Evolutionary conservation across 2,888 invertebrate species (phyloP).

Genomic region (Cheilosia variabilis): DNA sequence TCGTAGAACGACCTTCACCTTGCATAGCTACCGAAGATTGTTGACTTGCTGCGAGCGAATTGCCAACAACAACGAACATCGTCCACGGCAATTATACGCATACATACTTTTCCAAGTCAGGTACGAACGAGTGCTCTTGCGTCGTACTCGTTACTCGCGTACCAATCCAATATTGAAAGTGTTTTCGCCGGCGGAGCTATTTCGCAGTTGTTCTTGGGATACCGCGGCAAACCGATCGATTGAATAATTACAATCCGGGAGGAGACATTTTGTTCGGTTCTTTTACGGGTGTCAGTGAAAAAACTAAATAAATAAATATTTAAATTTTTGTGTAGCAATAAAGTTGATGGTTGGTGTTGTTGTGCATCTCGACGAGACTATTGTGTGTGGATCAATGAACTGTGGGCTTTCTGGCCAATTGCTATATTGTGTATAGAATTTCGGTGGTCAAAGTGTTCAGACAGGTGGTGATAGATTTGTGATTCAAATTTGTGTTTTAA

Average conservation of each 20-base stretch:
- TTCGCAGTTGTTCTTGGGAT: slow-evolving; percentile 61
- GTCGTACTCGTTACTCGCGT: slow-evolving; percentile 6
- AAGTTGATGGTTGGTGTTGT: slow-evolving; percentile 22
- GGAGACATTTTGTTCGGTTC: slow-evolving; percentile 46
- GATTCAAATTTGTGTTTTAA: not conserved
- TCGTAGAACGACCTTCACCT: slow-evolving; percentile 75
- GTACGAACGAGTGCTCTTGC: slow-evolving; percentile 20
- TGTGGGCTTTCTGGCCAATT: slow-evolving; percentile 29
- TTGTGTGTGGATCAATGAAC: slow-evolving; percentile 64
- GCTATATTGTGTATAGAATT: slow-evolving; percentile 14
- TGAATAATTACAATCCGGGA: slow-evolving; percentile 51
- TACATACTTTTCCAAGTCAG: not conserved
- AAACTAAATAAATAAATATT: slow-evolving; percentile 54
- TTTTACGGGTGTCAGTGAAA: slow-evolving; percentile 43
- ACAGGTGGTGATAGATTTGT: slow-evolving; percentile 9
- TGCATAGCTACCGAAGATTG: slow-evolving; percentile 52
- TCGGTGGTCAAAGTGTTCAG: not conserved
- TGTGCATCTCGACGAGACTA: not conserved
- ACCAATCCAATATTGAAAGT: slow-evolving; percentile 59
- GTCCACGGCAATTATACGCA: slow-evolving; percentile 13
- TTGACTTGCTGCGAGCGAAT: slow-evolving; percentile 44
- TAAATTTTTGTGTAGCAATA: slow-evolving; percentile 54
- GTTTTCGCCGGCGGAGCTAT: slow-evolving; percentile 47
- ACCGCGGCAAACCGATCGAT: slow-evolving; percentile 50
- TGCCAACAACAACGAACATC: slow-evolving; percentile 29